Conservation (phyloP, 2,797 vertebrate species). For the Melanogrammus aeglefinus region DNA sequence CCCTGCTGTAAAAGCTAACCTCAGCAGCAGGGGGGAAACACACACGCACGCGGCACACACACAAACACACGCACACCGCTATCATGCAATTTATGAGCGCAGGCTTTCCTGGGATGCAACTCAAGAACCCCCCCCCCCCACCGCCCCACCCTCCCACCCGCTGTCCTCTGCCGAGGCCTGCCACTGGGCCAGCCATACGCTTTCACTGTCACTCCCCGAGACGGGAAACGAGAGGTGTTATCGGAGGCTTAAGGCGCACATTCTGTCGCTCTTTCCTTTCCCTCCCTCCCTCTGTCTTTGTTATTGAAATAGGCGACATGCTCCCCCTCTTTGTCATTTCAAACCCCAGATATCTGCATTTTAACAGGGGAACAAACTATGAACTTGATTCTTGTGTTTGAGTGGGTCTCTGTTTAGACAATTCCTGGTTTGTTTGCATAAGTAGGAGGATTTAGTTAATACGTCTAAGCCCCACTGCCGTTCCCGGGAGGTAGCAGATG, state of each 20-base stretch:
- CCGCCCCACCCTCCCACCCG: slow-evolving; percentile 47
- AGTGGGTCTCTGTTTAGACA: slow-evolving; percentile 20
- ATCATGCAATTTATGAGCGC: slow-evolving; percentile 74
- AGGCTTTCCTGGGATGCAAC: slow-evolving; percentile 64
- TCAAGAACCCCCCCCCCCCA: slow-evolving; percentile 31
- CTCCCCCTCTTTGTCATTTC: slow-evolving; percentile 25
- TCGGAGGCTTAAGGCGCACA: slow-evolving; percentile 49
- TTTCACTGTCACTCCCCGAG: slow-evolving; percentile 38
- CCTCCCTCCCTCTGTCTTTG: slow-evolving; percentile 5
- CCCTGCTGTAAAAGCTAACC: slow-evolving; percentile 56
- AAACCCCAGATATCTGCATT: slow-evolving; percentile 38
- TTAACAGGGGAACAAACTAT: slow-evolving; percentile 29
- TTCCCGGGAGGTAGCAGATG: slow-evolving; percentile 43
- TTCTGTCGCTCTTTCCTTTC: slow-evolving; percentile 42
- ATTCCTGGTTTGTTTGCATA: slow-evolving; percentile 46
- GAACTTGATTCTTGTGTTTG: slow-evolving; percentile 36
- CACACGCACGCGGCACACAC: neutral
- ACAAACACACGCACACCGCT: slow-evolving; percentile 39
- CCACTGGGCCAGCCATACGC: slow-evolving; percentile 41
- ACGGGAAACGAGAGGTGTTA: slow-evolving; percentile 35
- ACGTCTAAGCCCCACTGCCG: slow-evolving; percentile 31
- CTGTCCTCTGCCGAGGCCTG: slow-evolving; percentile 41
- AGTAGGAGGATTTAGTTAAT: slow-evolving; percentile 54
- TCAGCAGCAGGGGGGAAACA: slow-evolving; percentile 61
- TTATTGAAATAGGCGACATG: slow-evolving; percentile 38